Base-by-base conservation (phyloP, 1,140 invertebrate genomes). In the Trinorchestia longiramus region DNA sequence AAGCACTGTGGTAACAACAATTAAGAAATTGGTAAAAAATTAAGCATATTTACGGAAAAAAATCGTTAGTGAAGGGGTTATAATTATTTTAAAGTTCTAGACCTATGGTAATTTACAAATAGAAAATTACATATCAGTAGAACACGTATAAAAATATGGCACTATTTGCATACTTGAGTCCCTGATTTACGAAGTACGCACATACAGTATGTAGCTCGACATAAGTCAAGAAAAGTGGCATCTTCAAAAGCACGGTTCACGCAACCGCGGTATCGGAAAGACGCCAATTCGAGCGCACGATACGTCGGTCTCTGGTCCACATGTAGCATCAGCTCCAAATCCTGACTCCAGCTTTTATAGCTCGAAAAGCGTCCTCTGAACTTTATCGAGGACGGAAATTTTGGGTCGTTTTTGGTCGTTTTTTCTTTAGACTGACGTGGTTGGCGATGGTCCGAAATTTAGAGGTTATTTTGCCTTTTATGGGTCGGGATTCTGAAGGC, bases 391-490 rank as follows among this genome's bases (percentile, higher is more conserved):
- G 92, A 94, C 92, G 92, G 44, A 94, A 94, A 94, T 94, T 94
- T 94, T 47, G 44, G 92, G 92, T 94, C 92, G 92, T 94, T 94
- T 77, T 94, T 47, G 92, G 92, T 94, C 92, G 92, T 94, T 94
- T 94, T 44, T 94, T 94, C 92, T 44, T 94, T 94, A 44, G 92
- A 43, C 92, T 94, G 92, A 94, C 92, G 92, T 94, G 92, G 92
- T 94, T 45, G 92, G 44, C 92, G 92, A 94, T 94, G 92, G 92
- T 94, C 92, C 43, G 92, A 94, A 94, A 94, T 94, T 94, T 94
- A 94, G 92, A 94, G 92, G 92, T 45, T 94, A 94, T 94, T 94
- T 94, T 94, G 92, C 92, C 92, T 94, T 94, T 94, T 94, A 94
- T 94, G 92, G 92, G 41, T 94, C 43, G 40, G 44, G 92, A 43